Percentiles rank a stretch among this genome's conserved stretches.
Conservation (phyloP, 2,888 invertebrate species). For the Rhopalosiphum nymphaeae region DNA sequence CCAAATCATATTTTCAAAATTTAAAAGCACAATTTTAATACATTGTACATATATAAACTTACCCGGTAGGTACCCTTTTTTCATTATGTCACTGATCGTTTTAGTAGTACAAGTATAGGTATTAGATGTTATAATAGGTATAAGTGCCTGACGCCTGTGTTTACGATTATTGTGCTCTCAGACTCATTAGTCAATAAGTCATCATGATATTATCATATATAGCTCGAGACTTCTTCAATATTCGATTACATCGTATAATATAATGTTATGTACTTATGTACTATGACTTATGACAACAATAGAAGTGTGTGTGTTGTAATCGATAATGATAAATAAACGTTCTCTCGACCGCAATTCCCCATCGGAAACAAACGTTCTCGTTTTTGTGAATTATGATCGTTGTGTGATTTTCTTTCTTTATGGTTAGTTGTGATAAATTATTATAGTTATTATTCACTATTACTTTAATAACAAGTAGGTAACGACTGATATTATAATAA, state of each 20-base stretch:
- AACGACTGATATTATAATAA: background rate
- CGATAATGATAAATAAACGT: background rate
- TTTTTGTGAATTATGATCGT: background rate
- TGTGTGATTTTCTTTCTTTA: background rate
- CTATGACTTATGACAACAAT: background rate
- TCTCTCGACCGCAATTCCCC: background rate
- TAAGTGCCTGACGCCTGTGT: background rate
- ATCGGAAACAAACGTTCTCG: background rate
- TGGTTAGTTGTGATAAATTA: background rate
- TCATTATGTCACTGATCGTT: background rate
- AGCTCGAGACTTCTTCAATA: background rate
- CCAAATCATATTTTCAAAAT: background rate
- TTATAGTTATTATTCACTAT: background rate
- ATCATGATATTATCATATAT: background rate
- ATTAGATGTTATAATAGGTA: background rate
- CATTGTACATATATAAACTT: background rate
- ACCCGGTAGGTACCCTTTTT: too few species aligned
- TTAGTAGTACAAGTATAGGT: background rate
- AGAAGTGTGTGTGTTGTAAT: slow-evolving; percentile 6
- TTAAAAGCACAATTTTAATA: background rate
- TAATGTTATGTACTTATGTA: background rate
- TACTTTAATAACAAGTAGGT: background rate
- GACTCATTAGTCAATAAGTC: background rate
- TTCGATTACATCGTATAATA: background rate
- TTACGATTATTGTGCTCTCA: background rate